Base-by-base conservation (phyloP, 2,888 invertebrate genomes). In the Drosophila siamana region DNA sequence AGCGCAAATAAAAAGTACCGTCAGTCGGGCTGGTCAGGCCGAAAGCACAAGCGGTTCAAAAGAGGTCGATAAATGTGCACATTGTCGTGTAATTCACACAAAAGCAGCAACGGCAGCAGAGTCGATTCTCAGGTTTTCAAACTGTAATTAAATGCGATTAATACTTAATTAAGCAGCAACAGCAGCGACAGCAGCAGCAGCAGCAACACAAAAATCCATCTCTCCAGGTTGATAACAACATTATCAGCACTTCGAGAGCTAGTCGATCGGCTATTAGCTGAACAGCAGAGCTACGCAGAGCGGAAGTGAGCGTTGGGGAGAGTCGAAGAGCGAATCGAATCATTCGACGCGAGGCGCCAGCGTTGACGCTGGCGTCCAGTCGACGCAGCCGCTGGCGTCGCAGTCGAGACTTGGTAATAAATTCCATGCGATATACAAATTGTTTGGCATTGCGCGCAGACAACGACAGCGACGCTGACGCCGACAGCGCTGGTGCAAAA, bases 391-490 rank as follows among this genome's bases (percentile, higher is more conserved):
- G 52, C 26, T n/a, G 36, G 33, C 40, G 13, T 43, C 63, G 41
- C 46, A 15, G 55, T 43, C 41, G 33, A 24, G 46, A 59, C 41
- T 69, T 62, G 65, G 52, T 70, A 76, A 79, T 85, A 85, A 80
- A 82, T 86, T 85, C 71, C 74, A 71, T 77, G 66, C 85, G 85
- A 82, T 87, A 76, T 72, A 48, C 66, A 69, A 81, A 74, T 72
- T 76, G 81, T 82, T 80, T 80, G 80, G 85, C 85, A 83, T 84
- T 82, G 84, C 81, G 79, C 67, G 55, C 69, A 69, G 65, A 61
- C 77, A 62, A 47, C 64, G 50, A 51, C 78, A 63, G 76, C 75
- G 67, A 64, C 74, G 74, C 55, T 75, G 60, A 75, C 74, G 74
- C 71, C 71, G 76, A 73, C 76, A 59, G 73, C 61, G 76, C 62